Evolutionary conservation across 2,888 invertebrate species (phyloP), one percentile per base, ranked within the genome.

Genomic region (Scaptomyza tumidula): DNA sequence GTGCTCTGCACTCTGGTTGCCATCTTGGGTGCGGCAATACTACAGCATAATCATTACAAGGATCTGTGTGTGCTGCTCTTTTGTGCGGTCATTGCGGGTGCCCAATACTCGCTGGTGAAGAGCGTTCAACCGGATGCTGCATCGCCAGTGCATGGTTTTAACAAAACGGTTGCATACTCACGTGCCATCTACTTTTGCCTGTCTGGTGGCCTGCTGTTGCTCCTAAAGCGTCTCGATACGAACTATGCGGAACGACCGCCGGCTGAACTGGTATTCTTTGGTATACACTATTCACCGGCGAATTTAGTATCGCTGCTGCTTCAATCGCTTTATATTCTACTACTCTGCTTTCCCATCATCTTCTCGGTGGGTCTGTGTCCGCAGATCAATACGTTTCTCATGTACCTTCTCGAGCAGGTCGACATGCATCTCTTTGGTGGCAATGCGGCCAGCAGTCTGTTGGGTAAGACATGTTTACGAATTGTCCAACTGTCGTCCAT

Each of bases 51-150:
- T 52, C 96, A 98, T 91, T 99, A 98, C 93, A 95, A 95, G 84
- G 99, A 99, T 91, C 94, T 99, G 57, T 96, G 96, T 86, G 97
- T 98, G 14, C 97, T 99, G 91, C 93, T 98, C 90, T 98, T 99
- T 92, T 99, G 99, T 93, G 97, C 98, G 84, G 97, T 99, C n/a
- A 98, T 99, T 85, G 99, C 99, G 0, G 96, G 98, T 14, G 98
- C 98, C 89, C 99, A 99, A 92, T 99, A 99, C 92, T 98, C 98
- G 0, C 93, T 99, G 76, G 93, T 99, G 74, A 99, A 99, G 93
- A 98, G 98, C 79, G 99, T 99, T 1, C 99, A 99, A 90, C 99
- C 99, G 0, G 99, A 99, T 92, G 98, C 99, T 0, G 97, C 99
- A 0, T 99, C 99, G 2, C 99, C 99, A 0, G 98, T 98, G 41